Evolutionary conservation across 2,113 vertebrate species (phyloP).

Genomic region (Coptodon bakossiorum): DNA sequence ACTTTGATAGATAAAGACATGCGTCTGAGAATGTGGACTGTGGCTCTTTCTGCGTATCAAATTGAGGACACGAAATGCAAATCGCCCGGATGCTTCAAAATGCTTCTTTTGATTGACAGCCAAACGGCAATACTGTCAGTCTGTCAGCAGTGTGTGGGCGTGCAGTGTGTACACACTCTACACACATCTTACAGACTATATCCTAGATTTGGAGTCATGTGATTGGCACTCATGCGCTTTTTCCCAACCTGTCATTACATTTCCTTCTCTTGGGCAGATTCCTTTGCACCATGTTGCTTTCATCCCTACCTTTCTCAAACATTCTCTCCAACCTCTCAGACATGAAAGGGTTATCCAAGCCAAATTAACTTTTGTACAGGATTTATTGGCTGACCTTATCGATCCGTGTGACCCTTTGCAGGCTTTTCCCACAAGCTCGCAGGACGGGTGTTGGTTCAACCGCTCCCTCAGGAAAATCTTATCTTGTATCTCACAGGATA

Average conservation of each 20-base stretch:
- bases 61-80: background rate
- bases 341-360: conserved; percentile 26
- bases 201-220: background rate
- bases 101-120: background rate
- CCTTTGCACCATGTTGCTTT: conserved; percentile 9
- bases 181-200: background rate
- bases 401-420: conserved; percentile 13
- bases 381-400: conserved; percentile 60
- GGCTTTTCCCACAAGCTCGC: background rate
- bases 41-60: background rate
- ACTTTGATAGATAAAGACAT: background rate
- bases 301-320: background rate
- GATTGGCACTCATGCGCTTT: background rate
- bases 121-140: background rate
- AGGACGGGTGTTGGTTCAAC: background rate
- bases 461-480: conserved; percentile 22
- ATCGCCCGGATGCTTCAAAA: background rate
- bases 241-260: background rate
- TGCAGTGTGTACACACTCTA: background rate
- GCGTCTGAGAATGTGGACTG: background rate
- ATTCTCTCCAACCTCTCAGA: background rate
- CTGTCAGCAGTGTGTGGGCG: background rate
- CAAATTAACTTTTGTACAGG: background rate
- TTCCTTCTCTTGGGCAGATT: background rate
- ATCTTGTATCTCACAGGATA: conserved; percentile 26